Percentiles rank a stretch among this genome's conserved stretches.
Evolutionary conservation across 2,113 vertebrate genomes (phyloP).

Genomic region (Sorex araneus): DNA sequence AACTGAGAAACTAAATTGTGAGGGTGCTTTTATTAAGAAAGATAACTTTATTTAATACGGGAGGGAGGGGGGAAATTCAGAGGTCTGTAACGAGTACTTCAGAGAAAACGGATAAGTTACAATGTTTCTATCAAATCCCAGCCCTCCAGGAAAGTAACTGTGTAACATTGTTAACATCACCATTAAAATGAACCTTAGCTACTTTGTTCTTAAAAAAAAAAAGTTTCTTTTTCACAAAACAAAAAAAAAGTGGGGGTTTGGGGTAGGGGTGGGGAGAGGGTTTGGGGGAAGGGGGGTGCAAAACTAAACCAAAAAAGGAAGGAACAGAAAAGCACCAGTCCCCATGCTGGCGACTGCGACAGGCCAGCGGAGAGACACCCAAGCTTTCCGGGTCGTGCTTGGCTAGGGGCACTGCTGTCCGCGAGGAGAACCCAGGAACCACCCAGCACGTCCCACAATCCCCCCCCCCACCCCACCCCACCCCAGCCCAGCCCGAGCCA

Average conservation of each 20-base stretch:
- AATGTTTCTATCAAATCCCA: slow-evolving; percentile 38
- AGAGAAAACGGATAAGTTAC: slow-evolving; percentile 3
- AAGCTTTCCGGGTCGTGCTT: slow-evolving; percentile 64
- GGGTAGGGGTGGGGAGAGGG: background rate
- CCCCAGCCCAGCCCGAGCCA: too few relatives aligned
- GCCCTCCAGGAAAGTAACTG: slow-evolving; percentile 35
- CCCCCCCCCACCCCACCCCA: too few relatives aligned
- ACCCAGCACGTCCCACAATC: slow-evolving; percentile 42
- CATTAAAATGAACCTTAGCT: slow-evolving; percentile 57
- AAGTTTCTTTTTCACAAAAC: slow-evolving; percentile 55
- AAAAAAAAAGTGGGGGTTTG: background rate
- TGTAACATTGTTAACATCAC: slow-evolving; percentile 38
- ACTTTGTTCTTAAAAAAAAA: slow-evolving; percentile 68
- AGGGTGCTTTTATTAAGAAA: slow-evolving; percentile 64
- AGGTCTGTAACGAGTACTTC: background rate
- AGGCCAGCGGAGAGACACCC: slow-evolving; percentile 42
- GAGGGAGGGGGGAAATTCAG: background rate
- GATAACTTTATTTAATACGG: slow-evolving; percentile 69
- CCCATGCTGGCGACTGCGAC: slow-evolving; percentile 51
- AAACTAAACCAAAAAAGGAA: slow-evolving; percentile 72
- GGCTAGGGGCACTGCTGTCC: slow-evolving; percentile 68
- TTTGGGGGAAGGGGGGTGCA: background rate
- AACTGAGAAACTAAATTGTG: slow-evolving; percentile 62
- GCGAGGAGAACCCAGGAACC: slow-evolving; percentile 55
- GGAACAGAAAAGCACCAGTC: slow-evolving; percentile 67